Base-by-base conservation (phyloP, 2,888 invertebrate genomes). In the Drosophila multiciliata region DNA sequence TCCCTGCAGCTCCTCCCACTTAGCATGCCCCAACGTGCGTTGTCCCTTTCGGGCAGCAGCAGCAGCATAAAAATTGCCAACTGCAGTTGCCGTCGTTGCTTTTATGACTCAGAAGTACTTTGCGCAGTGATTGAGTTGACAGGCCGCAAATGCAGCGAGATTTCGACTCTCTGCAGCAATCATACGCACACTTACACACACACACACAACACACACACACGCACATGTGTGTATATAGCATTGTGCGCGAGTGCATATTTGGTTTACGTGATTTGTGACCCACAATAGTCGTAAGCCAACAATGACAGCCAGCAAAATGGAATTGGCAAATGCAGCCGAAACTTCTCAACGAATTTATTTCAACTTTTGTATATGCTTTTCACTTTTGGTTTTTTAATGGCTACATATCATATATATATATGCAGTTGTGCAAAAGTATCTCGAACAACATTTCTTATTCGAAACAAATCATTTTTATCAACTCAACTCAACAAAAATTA, bases 91-190 rank as follows among this genome's bases (percentile, higher is more conserved):
- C 36, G 48, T 32, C 49, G 66, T 60, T 60, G 48, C 61, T 75
- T 85, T 85, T 79, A 82, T 85, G 82, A 82, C 68, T 82, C 82
- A 82, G 63, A 76, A 76, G 80, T 73, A 71, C 86, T 73, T 79
- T 73, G 52, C 62, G 53, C 73, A 65, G 70, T 71, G 86, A 82
- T 75, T 82, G 83, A 73, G 75, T 73, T 66, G 75, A 73, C 82
- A 75, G 79, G 62, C 78, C 40, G 54, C 68, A 69, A 52, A 45
- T 35, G 69, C 58, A 54, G 38, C 49, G 26, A 49, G 45, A 38
- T 42, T 73, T 65, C 59, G 36, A 50, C 69, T 48, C 68, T 20
- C 53, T 52, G 59, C 38, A 40, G 58, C 68, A 58, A 69, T 59
- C 53, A 53, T 58, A 68, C 50, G 45, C 72, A 55, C 49, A 60